Evolutionary conservation across 2,797 vertebrate genomes (phyloP).

Genomic region (Falco biarmicus): DNA sequence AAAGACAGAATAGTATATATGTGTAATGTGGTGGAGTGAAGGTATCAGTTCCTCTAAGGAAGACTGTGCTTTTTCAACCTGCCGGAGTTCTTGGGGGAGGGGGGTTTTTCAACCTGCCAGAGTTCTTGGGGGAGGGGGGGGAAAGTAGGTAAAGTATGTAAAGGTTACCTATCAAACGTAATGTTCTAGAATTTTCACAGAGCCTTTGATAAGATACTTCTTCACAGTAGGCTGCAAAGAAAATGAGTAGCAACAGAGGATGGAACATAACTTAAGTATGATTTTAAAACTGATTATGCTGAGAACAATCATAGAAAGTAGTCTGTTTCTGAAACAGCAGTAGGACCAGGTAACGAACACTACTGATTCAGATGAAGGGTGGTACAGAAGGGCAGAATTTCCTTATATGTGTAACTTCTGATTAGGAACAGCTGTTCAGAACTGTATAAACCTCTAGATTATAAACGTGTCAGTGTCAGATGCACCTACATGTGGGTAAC

Average conservation of each 20-base stretch:
- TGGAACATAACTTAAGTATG: background rate
- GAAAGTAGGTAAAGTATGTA: background rate
- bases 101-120: background rate
- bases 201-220: background rate
- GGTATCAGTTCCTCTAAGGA: background rate
- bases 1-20: background rate
- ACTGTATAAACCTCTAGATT: background rate
- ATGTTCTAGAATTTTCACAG: conserved; percentile 25
- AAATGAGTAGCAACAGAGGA: background rate
- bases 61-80: background rate
- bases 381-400: background rate
- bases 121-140: background rate
- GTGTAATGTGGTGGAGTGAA: background rate
- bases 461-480: background rate
- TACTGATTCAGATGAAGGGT: background rate
- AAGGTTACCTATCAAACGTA: conserved; percentile 27
- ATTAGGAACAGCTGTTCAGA: background rate
- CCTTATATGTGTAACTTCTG: background rate
- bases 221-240: background rate
- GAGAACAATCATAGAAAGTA: background rate
- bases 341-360: background rate
- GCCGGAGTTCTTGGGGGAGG: background rate
- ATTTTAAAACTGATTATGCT: background rate
- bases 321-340: background rate
- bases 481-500: background rate